Evolutionary conservation across 2,113 vertebrate genomes (phyloP).

Genomic region (Calypte anna): DNA sequence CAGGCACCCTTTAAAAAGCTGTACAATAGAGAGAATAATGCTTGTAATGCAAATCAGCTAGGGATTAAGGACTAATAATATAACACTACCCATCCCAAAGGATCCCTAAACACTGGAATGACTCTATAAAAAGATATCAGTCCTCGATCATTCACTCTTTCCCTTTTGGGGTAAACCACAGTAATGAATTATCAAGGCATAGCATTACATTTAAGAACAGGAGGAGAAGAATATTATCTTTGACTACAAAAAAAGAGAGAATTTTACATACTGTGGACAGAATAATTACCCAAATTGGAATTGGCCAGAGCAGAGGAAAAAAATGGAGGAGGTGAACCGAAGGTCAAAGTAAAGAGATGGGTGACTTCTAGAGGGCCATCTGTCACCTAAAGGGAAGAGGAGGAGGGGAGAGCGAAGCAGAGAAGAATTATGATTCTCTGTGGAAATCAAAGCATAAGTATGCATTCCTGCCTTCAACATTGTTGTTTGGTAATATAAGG

Average conservation of each 20-base stretch:
- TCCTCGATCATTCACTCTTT: constrained; percentile 40
- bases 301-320: constrained; percentile 35
- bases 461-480: constrained; percentile 71
- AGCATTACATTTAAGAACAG: constrained; percentile 49
- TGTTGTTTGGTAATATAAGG: constrained; percentile 74
- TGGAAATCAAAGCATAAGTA: constrained; percentile 75
- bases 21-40: constrained; percentile 21
- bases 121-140: constrained; percentile 52
- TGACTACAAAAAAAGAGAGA: constrained; percentile 56
- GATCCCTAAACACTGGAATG: constrained; percentile 36
- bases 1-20: background rate
- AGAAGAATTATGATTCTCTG: constrained; percentile 73
- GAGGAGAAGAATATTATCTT: constrained; percentile 53
- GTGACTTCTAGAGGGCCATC: constrained; percentile 67
- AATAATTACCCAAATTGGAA: constrained; percentile 72
- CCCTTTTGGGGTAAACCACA: constrained; percentile 42
- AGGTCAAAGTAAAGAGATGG: constrained; percentile 70
- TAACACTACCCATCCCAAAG: constrained; percentile 44
- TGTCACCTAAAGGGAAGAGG: constrained; percentile 65
- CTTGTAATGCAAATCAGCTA: constrained; percentile 26
- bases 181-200: constrained; percentile 51
- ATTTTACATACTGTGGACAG: constrained; percentile 64
- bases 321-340: constrained; percentile 63
- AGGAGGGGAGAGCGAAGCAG: constrained; percentile 30
- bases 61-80: constrained; percentile 54